These are phyloP conservation scores for Furnarius figulus DNA, from an alignment of 2,113 vertebrate species.

Conservation along the genomic window DNA sequence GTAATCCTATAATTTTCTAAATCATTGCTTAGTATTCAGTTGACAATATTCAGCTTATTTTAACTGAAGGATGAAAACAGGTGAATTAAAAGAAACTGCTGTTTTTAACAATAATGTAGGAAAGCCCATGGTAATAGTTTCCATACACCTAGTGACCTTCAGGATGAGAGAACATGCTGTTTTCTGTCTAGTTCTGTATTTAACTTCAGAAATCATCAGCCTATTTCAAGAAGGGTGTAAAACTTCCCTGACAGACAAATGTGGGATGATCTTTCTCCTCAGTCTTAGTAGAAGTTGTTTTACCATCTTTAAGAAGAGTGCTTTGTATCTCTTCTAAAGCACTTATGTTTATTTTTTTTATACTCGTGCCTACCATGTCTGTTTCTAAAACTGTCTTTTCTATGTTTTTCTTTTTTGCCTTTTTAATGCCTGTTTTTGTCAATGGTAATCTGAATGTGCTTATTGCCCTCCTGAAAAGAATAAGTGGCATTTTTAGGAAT, in stretches of 20 bases:
- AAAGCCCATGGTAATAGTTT: background rate
- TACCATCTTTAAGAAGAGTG: background rate
- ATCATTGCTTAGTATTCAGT: background rate
- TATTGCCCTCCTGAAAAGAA: background rate
- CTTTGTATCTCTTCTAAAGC: background rate
- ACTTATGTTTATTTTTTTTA: background rate
- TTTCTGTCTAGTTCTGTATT: background rate
- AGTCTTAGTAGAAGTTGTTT: background rate
- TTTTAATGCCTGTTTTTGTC: background rate
- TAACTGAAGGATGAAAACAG: background rate
- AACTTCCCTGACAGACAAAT: background rate
- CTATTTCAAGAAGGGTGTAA: background rate
- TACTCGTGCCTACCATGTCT: background rate
- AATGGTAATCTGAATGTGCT: background rate
- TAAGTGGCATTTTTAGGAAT: background rate
- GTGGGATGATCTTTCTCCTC: background rate
- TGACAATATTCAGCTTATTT: background rate
- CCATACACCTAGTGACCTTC: background rate
- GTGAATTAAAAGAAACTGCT: background rate
- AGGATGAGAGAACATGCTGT: background rate
- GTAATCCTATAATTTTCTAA: background rate
- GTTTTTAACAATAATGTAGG: background rate
- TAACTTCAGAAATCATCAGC: background rate
- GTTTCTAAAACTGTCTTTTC: background rate
- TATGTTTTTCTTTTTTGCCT: no score